Percentiles rank a stretch among this genome's conserved stretches.
Conservation (phyloP, 1,140 invertebrate genomes). For the Mesaphorura yosii region DNA sequence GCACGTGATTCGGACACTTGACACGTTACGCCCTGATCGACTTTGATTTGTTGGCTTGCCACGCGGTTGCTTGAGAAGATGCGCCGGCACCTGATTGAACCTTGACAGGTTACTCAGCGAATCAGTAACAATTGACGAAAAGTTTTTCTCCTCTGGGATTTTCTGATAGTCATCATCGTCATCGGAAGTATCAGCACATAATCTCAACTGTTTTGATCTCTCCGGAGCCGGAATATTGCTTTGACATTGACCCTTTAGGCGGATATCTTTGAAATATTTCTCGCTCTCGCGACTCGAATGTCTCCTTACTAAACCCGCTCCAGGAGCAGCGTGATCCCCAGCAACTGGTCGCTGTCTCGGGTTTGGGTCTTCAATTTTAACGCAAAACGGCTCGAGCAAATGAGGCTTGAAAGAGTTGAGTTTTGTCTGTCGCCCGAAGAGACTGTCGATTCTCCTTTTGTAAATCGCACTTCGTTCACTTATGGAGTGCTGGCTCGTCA, state of each 20-base stretch:
- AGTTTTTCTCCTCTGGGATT: constrained; percentile 7
- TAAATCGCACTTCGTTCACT: constrained; percentile 45
- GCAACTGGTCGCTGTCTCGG: not conserved
- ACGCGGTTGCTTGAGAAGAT: no score
- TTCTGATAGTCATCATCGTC: constrained; percentile 22
- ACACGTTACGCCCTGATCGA: constrained; percentile 4
- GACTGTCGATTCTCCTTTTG: constrained; percentile 68
- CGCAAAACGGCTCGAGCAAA: constrained; percentile 17
- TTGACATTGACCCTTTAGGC: no score
- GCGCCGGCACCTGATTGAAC: no score
- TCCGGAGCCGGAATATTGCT: no score
- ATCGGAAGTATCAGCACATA: constrained; percentile 1
- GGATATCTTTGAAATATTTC: no score
- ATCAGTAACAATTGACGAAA: constrained; percentile 18
- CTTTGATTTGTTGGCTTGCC: not conserved
- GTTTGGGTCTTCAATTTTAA: constrained; percentile 9
- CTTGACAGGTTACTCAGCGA: constrained; percentile 20
- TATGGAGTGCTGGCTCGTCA: constrained; percentile 23
- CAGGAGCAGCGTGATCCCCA: not conserved
- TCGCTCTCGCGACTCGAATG: no score
- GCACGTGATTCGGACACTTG: constrained; percentile 14
- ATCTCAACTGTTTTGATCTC: not conserved
- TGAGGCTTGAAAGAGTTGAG: constrained; percentile 13
- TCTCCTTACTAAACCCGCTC: not conserved
- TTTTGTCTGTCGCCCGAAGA: constrained; percentile 45